Conservation (phyloP, 2,797 vertebrate species). For the Oreortyx pictus region DNA sequence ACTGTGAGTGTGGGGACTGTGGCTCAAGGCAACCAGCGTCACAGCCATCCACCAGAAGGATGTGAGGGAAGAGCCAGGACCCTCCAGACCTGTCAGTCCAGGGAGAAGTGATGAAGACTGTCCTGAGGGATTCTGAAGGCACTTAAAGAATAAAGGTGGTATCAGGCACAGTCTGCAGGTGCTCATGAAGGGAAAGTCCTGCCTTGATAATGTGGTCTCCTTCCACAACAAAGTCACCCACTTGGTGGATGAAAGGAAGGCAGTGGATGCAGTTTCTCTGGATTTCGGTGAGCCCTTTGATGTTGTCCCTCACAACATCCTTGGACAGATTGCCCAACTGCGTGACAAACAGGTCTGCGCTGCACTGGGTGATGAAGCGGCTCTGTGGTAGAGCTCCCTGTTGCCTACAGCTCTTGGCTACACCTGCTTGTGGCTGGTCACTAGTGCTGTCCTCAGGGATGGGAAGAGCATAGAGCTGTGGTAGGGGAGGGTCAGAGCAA, state of each 20-base stretch:
- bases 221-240: no score
- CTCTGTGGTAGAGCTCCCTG: no score
- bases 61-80: background rate
- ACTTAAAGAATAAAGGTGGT: background rate
- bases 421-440: no score
- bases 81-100: background rate
- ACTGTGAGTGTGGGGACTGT: background rate
- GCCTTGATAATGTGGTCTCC: background rate
- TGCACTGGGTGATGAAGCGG: no score
- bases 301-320: no score
- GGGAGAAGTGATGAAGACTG: background rate
- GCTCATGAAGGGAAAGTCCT: background rate
- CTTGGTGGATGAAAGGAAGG: no score
- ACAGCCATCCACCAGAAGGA: background rate
- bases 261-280: background rate
- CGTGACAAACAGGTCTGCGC: no score
- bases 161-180: background rate
- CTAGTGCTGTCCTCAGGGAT: no score
- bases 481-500: background rate
- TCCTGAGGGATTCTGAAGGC: background rate
- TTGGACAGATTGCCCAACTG: no score
- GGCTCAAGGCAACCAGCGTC: background rate
- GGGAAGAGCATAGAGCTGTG: background rate
- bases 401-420: no score
- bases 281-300: no score